phyloP scores from a whole-genome alignment of 2,113 vertebrate genomes.

The Dipodomys spectabilis region DNA sequence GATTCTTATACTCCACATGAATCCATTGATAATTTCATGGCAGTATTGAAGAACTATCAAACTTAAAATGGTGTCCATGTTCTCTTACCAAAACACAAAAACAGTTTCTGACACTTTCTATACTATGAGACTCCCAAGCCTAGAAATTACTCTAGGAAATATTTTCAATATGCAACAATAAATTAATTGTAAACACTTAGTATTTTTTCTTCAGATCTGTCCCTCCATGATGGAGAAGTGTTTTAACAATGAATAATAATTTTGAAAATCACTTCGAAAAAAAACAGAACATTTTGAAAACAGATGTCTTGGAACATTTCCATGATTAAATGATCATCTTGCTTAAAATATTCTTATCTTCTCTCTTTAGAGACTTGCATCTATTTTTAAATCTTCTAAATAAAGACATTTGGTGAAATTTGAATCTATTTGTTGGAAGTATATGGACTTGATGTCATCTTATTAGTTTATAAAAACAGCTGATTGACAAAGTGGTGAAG shows the following conservation, averaged over 20 bases:
- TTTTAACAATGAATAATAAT: neutral
- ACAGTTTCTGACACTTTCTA: neutral
- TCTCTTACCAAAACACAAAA: conserved; percentile 4
- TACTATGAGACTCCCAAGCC: neutral
- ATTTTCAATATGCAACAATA: conserved; percentile 17
- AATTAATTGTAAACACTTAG: neutral
- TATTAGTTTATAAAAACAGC: conserved; percentile 33
- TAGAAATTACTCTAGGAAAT: neutral
- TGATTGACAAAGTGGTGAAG: conserved; percentile 8
- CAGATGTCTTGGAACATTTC: conserved; percentile 60
- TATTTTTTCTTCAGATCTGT: conserved; percentile 19
- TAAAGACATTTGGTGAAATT: neutral
- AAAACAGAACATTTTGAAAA: conserved; percentile 54
- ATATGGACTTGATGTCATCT: neutral
- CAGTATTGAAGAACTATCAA: neutral
- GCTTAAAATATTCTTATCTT: conserved; percentile 63
- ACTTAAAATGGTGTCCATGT: neutral
- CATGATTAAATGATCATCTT: conserved; percentile 18
- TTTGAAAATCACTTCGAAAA: neutral
- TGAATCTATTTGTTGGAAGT: conserved; percentile 27
- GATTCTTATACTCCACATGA: neutral
- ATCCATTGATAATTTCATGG: neutral
- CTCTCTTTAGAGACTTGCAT: conserved; percentile 18
- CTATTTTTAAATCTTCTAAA: conserved; percentile 64
- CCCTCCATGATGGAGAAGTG: neutral